Base-by-base conservation (phyloP, 92 coral and sea anemone genomes). In the Porites cylindrica region DNA sequence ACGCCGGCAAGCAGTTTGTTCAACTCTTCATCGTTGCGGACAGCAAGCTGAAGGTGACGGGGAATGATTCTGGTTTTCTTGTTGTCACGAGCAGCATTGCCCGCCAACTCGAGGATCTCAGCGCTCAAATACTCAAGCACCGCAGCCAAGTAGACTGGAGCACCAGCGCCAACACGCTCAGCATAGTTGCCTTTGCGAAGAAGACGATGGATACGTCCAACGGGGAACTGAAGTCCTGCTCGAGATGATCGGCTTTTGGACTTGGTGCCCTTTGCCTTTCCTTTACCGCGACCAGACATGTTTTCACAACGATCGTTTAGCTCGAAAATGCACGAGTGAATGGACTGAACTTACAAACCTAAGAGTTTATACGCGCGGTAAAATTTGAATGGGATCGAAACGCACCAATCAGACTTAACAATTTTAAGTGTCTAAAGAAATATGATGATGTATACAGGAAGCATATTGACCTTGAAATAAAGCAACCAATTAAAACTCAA, bases 221-320 rank as follows among this genome's bases (percentile, higher is more conserved):
- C 94, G 0, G 94, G 96, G 91, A 93, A 93, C 89, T 93, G 96
- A 71, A 93, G 94, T 65, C 96, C 96, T 76, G 96, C 96, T 79
- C 96, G 93, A 70, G 93, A 90, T 26, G 96, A 93, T 38, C 93
- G 96, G 82, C 86, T 93, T 73, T 93, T 93, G 72, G 96, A 93
- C 91, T 93, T 93, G 85, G 89, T 88, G 84, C 91, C 93, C 85
- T 85, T 88, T 65, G 91, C 92, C 80, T 93, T 93, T 51, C 96
- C 96, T 93, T 93, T 93, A n/a, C 96, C 96, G 84, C 96, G 96
- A 83, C 94, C 96, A 84, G 94, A 93, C 96, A 93, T 91, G 23
- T 52, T 82, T 38, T 38, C 0, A 5, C 0, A 38, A 38, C 0
- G 4, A 5, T 0, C 47, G 47, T 38, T 38, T 4, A 38, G 47